A percentile compares a stretch with the other conserved stretches of the same genome.
Evolutionary conservation across 2,113 vertebrate genomes (phyloP).

Genomic region (Edolisoma coerulescens): DNA sequence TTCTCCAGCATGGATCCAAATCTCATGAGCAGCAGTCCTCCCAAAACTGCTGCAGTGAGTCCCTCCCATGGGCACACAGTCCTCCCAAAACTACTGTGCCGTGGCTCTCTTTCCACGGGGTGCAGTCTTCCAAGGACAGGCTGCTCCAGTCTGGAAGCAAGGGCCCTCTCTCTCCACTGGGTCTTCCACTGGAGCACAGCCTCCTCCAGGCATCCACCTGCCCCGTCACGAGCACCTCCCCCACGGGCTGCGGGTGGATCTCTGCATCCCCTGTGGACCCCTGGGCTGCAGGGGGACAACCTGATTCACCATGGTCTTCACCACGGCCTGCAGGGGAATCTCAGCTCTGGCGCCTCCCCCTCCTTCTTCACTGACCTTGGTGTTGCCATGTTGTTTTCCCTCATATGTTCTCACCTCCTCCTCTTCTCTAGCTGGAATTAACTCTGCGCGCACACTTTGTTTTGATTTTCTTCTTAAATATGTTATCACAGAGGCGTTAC

Average conservation of each 20-base stretch:
- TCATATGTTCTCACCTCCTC: not conserved
- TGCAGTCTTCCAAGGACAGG: not conserved
- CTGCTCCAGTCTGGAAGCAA: not conserved
- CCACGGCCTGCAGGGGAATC: not conserved
- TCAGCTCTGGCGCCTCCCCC: rapidly evolving
- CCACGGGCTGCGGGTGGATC: not conserved
- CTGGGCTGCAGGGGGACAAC: not conserved
- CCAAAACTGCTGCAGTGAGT: not conserved
- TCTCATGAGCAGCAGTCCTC: rapidly evolving
- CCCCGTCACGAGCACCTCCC: not conserved
- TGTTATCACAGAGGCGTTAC: not conserved
- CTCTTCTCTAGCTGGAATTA: not conserved
- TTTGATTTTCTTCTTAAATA: not conserved
- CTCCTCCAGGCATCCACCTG: not conserved
- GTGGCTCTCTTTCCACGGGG: rapidly evolving
- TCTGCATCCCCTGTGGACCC: not conserved
- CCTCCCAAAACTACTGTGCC: not conserved
- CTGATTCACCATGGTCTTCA: not conserved
- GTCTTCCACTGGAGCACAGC: not conserved
- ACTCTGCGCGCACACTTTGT: rapidly evolving
- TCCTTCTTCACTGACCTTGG: not conserved
- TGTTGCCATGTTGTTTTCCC: not conserved
- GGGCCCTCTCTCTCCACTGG: rapidly evolving
- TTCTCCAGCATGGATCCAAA: not conserved
- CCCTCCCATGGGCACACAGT: not conserved